Evolutionary conservation across 2,888 invertebrate genomes (phyloP), one percentile per base, ranked within the genome.

Genomic region (Tenodera sinensis): DNA sequence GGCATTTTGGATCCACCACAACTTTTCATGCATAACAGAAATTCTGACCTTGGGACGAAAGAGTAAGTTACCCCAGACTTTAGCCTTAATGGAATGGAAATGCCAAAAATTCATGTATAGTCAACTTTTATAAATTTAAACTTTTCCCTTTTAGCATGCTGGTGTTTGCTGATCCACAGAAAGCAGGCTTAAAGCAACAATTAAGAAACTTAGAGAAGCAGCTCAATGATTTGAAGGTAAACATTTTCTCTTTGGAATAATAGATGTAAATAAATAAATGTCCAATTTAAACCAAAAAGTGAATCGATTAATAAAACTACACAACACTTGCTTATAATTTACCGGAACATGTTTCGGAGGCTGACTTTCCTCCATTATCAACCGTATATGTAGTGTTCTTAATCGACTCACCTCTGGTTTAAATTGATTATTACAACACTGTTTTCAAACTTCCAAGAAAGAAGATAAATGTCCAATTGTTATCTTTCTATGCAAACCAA

Each of bases 131-230:
- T 25, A 83, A 83, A 27, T 14, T 28, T 27, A 27, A 83, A 42
- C 54, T 83, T 15, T 89, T 83, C 83, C 9, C 15, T 89, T 89
- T 54, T 54, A 90, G 87, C 83, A 85, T 90, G 54, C 34, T 90
- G n/a, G 89, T 95, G 86, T 93, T 95, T 71, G 94, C 94, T 28
- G 95, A 95, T 92, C 95, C 95, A 47, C 95, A 95, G 91, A 94
- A 94, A 91, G 95, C 95, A 20, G 87, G 87, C 83, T 83, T 87
- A 86, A 95, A 95, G 91, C 93, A 94, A 90, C 95, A 95, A 91
- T 92, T 96, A 85, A 94, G 94, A 88, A 94, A 94, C 91, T 93
- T 96, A 89, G 95, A 96, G 91, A 95, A 95, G 91, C 95, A 95
- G 92, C 94, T 95, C 82, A 95, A 95, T 91, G 95, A 95, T 92